Percentiles rank a stretch among this genome's conserved stretches.
Evolutionary conservation across 2,797 vertebrate species (phyloP).

Genomic region (Periparus ater): DNA sequence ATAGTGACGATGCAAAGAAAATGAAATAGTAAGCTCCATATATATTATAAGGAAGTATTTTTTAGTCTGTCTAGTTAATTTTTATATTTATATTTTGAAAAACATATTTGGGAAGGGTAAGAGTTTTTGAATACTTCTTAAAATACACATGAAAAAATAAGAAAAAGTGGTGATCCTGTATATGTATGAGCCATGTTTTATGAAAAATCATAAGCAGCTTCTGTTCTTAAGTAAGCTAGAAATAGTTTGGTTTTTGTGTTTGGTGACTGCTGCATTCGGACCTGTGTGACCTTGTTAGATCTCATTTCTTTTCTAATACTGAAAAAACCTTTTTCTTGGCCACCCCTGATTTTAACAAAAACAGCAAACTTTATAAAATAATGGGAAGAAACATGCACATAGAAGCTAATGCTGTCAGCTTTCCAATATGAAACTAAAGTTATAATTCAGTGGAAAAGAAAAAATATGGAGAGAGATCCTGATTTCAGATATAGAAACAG

Average conservation of each 20-base stretch:
- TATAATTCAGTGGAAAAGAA: neutral
- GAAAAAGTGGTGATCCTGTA: neutral
- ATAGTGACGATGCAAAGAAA: neutral
- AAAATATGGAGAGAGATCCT: slow-evolving; percentile 20
- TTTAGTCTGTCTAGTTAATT: neutral
- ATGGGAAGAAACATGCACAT: neutral
- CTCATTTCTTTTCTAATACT: neutral
- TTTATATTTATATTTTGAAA: neutral
- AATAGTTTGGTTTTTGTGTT: neutral
- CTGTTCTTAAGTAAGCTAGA: neutral
- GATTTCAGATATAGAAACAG: slow-evolving; percentile 37
- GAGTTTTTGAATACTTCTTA: neutral
- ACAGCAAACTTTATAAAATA: neutral
- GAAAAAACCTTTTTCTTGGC: neutral
- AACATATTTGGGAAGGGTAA: neutral
- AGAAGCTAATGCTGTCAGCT: neutral
- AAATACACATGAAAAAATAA: neutral
- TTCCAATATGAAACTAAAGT: neutral
- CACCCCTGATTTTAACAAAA: neutral
- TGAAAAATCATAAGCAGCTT: neutral
- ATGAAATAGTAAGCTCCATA: neutral
- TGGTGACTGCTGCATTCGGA: neutral
- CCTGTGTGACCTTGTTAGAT: neutral
- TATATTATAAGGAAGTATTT: neutral
- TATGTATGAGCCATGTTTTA: neutral